A percentile compares a stretch with the other conserved stretches of the same genome.
These are phyloP conservation scores for Eriosoma lanigerum DNA, from an alignment of 1,140 invertebrate genomes.

Conservation along the genomic window DNA sequence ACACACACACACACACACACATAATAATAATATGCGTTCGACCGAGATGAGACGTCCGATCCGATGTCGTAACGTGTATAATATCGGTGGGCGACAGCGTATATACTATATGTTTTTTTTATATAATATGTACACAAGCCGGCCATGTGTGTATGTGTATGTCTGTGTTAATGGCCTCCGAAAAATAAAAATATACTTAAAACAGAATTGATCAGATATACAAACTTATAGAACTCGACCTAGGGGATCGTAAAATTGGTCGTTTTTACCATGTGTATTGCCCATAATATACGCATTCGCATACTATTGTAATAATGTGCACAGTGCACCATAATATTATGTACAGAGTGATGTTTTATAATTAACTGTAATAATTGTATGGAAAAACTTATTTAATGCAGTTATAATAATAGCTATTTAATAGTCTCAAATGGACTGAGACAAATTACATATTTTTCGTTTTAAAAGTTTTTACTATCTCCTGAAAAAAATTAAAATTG, in stretches of 20 bases:
- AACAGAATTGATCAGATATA: constrained; percentile 31
- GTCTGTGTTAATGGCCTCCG: constrained; percentile 29
- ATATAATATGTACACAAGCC: not conserved
- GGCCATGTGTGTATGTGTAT: not conserved
- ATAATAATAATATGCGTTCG: not conserved
- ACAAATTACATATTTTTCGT: no score
- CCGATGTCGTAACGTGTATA: not conserved
- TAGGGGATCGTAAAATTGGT: constrained; percentile 7
- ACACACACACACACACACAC: not conserved
- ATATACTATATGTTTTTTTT: no score
- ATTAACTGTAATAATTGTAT: no score
- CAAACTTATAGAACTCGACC: not conserved
- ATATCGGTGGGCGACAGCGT: constrained; percentile 14
- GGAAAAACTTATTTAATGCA: no score
- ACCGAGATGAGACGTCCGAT: not conserved
- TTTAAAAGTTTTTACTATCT: no score
- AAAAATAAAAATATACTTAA: not conserved
- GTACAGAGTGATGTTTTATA: not conserved
- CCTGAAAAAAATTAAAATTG: no score
- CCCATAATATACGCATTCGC: not conserved
- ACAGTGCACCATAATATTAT: no score
- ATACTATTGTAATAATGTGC: no score
- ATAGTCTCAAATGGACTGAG: no score
- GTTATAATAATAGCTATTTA: no score
- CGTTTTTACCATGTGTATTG: not conserved